These are phyloP conservation scores for Phymatocera aterrima DNA, from an alignment of 2,888 invertebrate genomes.

Conservation along the genomic window DNA sequence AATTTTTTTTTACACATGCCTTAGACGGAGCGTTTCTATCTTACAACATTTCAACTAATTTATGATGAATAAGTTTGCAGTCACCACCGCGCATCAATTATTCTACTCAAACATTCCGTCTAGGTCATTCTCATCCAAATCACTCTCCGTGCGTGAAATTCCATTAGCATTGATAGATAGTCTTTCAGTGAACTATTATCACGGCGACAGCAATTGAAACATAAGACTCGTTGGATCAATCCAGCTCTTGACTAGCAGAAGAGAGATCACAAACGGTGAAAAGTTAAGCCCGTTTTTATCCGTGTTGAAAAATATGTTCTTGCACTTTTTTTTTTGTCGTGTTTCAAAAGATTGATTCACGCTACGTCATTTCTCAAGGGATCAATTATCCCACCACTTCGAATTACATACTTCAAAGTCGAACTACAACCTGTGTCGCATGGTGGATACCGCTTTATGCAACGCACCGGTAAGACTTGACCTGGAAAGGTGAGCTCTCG, in stretches of 20 bases:
- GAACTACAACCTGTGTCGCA: not conserved
- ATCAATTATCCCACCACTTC: not conserved
- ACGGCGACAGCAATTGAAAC: too few species aligned
- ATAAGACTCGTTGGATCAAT: too few species aligned
- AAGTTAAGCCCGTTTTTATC: too few species aligned
- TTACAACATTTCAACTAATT: not conserved
- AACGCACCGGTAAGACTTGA: slow-evolving; percentile 29
- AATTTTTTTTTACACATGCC: slow-evolving; percentile 6
- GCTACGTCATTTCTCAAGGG: too few species aligned
- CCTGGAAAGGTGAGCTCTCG: slow-evolving; percentile 33
- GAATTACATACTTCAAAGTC: slow-evolving; percentile 2
- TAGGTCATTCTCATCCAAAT: not conserved
- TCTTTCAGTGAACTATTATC: too few species aligned
- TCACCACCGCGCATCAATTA: not conserved
- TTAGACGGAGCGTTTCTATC: not conserved
- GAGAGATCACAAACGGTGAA: too few species aligned
- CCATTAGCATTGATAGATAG: not conserved
- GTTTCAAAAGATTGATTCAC: too few species aligned
- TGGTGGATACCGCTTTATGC: slow-evolving; percentile 13
- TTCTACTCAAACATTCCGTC: not conserved
- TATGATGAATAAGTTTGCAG: not conserved
- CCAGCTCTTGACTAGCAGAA: too few species aligned
- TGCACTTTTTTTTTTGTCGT: too few species aligned
- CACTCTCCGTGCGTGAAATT: not conserved
- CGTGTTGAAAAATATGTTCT: too few species aligned